Percentiles rank a stretch among this genome's conserved stretches.
Evolutionary conservation across 92 coral and sea anemone genomes (phyloP).

Genomic region (Bergia puertoricense): DNA sequence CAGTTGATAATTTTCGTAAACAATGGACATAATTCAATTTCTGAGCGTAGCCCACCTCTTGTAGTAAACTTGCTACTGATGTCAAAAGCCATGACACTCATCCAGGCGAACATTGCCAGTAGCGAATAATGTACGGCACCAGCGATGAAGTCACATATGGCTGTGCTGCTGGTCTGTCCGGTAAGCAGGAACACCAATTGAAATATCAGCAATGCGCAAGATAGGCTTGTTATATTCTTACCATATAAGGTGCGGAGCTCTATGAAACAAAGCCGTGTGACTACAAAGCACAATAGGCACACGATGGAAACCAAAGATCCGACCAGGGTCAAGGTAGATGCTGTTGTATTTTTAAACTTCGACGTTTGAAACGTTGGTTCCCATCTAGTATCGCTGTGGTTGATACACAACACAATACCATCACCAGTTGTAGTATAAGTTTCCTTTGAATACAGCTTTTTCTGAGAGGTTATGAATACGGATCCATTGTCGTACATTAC

Average conservation of each 20-base stretch:
- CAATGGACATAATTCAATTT: no score
- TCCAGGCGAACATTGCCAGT: constrained; percentile 1
- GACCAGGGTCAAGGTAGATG: background rate
- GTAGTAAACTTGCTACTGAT: background rate
- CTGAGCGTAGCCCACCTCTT: no score
- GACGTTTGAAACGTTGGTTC: no score
- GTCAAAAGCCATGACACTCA: constrained; percentile 5
- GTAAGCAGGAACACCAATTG: constrained; percentile 4
- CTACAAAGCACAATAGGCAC: constrained; percentile 13
- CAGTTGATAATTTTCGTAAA: no score
- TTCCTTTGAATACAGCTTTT: background rate
- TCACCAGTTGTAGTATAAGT: background rate
- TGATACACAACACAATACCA: background rate
- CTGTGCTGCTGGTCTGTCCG: background rate
- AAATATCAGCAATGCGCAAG: constrained; percentile 1
- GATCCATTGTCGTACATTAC: constrained; percentile 13
- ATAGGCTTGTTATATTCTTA: constrained; percentile 17
- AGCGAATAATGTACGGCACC: background rate
- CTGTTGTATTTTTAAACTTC: no score
- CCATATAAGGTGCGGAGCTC: constrained; percentile 26
- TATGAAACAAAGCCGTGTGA: background rate
- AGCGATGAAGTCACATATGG: constrained; percentile 1
- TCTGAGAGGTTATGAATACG: background rate
- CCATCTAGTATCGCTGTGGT: background rate
- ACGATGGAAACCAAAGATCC: constrained; percentile 1